Percentiles rank a stretch among this genome's conserved stretches.
Conservation (phyloP, 2,113 vertebrate species). For the Peromyscus polionotus region DNA sequence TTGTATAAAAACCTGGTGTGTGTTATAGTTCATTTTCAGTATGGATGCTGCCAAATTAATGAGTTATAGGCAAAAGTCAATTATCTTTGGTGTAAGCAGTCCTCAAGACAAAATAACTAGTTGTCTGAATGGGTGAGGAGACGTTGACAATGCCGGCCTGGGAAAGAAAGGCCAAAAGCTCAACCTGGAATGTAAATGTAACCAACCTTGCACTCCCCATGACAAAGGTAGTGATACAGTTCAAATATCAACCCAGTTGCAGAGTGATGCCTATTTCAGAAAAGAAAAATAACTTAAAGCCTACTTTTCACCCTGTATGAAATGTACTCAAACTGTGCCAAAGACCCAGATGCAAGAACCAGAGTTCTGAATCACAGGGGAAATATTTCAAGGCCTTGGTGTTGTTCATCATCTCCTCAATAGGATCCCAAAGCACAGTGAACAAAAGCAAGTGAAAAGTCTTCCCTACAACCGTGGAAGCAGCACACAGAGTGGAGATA, state of each 20-base stretch:
- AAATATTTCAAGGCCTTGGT: neutral
- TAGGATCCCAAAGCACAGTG: neutral
- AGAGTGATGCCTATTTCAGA: neutral
- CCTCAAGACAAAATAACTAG: neutral
- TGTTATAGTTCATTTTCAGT: neutral
- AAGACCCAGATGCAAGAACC: neutral
- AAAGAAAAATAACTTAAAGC: neutral
- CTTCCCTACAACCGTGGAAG: neutral
- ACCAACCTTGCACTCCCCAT: neutral
- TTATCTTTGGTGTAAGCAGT: neutral
- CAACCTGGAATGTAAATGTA: neutral
- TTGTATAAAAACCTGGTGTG: neutral
- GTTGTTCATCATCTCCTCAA: neutral
- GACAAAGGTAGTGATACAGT: neutral
- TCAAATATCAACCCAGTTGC: neutral
- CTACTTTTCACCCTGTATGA: neutral
- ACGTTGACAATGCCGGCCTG: neutral
- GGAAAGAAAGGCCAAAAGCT: conserved; percentile 11
- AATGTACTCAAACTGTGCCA: neutral
- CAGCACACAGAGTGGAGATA: neutral
- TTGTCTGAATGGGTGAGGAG: conserved; percentile 1
- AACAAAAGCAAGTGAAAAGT: neutral
- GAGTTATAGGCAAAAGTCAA: neutral
- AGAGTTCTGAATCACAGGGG: neutral
- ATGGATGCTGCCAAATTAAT: neutral